These are phyloP conservation scores for Andrena flavipes DNA, from an alignment of 2,888 invertebrate genomes.

Conservation along the genomic window DNA sequence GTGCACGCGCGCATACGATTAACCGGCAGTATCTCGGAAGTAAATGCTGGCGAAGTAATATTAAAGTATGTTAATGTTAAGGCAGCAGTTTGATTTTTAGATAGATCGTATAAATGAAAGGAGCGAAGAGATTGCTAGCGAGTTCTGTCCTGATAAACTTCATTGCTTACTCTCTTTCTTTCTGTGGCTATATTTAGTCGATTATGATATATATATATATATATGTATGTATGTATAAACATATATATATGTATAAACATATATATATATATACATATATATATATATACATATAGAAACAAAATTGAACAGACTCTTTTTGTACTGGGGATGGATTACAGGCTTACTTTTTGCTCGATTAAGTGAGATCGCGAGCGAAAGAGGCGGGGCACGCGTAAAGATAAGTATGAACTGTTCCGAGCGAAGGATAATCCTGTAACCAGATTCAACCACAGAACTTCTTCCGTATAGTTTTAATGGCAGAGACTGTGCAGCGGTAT, in stretches of 20 bases:
- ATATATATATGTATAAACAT: background rate
- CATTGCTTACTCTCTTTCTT: conserved; percentile 70
- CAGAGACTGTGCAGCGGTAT: conserved; percentile 69
- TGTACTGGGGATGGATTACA: conserved; percentile 57
- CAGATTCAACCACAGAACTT: conserved; percentile 62
- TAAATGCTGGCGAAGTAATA: conserved; percentile 60
- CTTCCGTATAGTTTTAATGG: conserved; percentile 70
- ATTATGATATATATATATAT: conserved; percentile 29
- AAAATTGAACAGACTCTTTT: conserved; percentile 50
- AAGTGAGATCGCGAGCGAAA: background rate
- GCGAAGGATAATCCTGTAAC: conserved; percentile 60
- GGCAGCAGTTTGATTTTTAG: conserved; percentile 65
- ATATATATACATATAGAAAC: conserved; percentile 14
- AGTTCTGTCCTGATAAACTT: conserved; percentile 51
- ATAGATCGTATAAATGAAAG: conserved; percentile 54
- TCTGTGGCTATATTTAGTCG: conserved; percentile 66
- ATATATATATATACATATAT: background rate
- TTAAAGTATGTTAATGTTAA: conserved; percentile 63
- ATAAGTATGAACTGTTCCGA: conserved; percentile 3
- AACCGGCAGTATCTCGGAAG: conserved; percentile 54
- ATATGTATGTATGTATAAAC: background rate
- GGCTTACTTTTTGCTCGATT: conserved; percentile 44
- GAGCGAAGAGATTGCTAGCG: conserved; percentile 61
- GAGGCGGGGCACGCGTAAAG: background rate
- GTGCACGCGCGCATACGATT: conserved; percentile 38